Conservation (phyloP, 1,140 invertebrate species). For the Samia ricini region DNA sequence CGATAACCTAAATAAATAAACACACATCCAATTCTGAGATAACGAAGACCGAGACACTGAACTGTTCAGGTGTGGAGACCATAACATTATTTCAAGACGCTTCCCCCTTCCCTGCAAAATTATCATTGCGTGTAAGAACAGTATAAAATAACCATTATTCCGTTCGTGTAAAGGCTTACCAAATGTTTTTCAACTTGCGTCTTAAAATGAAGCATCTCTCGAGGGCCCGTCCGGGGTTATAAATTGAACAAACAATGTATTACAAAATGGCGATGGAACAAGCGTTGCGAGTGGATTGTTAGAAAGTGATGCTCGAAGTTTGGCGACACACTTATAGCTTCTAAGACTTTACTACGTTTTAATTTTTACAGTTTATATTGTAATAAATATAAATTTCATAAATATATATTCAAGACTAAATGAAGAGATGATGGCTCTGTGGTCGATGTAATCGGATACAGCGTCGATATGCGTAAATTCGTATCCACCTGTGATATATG, state of each 20-base stretch:
- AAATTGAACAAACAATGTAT: constrained; percentile 65
- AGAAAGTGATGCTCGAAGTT: constrained; percentile 35
- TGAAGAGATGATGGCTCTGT: too few species aligned
- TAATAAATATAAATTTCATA: too few species aligned
- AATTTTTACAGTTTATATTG: too few species aligned
- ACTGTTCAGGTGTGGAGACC: constrained; percentile 23
- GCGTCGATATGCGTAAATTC: too few species aligned
- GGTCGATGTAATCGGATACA: too few species aligned
- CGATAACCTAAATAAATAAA: constrained; percentile 12
- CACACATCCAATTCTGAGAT: background rate
- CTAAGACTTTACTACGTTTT: background rate
- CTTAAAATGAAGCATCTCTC: constrained; percentile 27
- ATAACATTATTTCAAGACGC: constrained; percentile 24
- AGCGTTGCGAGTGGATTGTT: constrained; percentile 17
- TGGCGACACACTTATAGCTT: constrained; percentile 15
- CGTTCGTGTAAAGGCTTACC: background rate
- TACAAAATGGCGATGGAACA: constrained; percentile 51
- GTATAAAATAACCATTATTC: constrained; percentile 1
- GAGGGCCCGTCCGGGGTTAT: constrained; percentile 34
- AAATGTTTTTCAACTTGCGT: background rate
- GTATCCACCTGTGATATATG: too few species aligned
- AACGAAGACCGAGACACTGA: constrained; percentile 11
- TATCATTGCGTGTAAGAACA: background rate
- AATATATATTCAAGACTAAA: too few species aligned
- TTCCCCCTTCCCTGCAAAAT: constrained; percentile 17